Evolutionary conservation across 2,888 invertebrate genomes (phyloP), one percentile per base, ranked within the genome.

Genomic region (Xanthia icteritia): DNA sequence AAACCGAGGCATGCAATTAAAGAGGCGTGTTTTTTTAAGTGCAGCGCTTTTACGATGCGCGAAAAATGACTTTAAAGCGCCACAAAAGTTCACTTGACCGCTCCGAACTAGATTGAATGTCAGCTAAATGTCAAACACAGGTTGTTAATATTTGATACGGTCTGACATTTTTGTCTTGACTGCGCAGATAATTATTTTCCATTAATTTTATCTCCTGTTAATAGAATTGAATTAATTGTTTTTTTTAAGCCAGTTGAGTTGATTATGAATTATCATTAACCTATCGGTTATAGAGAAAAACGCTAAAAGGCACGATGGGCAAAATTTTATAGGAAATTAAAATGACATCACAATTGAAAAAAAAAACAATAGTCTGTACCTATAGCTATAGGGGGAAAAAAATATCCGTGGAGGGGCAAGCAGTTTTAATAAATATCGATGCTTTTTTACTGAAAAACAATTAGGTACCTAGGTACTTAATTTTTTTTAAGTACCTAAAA

Each of bases 61-160:
- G 82, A 84, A 87, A 83, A 83, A 81, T 81, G 71, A 65, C 73
- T 83, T 77, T 56, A 76, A 70, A 72, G 54, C 15, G 39, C 39
- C 15, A 70, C 61, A 83, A 84, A 84, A 73, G 72, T 74, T 64
- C 76, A 60, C 65, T 45, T 65, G 68, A 64, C 56, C 60, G 17
- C 71, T 39, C 72, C 64, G 76, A 76, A 71, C 70, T 75, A 75
- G 48, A 77, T 70, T 88, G 72, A 82, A 86, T 86, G 86, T 87
- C 87, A 86, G 45, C n/a, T 64, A 80, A 79, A 84, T 84, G 84
- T 80, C 81, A 82, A 58, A 69, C n/a, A 13, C 63, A 60, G 56
- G 54, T 60, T 63, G 20, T 54, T 83, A 81, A 80, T 65, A 61
- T 60, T 60, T 71, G 69, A 39, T 54, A 82, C 56, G 58, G n/a